Evolutionary conservation across 2,113 vertebrate genomes (phyloP), one percentile per base, ranked within the genome.

Genomic region (Pygoscelis antarcticus): DNA sequence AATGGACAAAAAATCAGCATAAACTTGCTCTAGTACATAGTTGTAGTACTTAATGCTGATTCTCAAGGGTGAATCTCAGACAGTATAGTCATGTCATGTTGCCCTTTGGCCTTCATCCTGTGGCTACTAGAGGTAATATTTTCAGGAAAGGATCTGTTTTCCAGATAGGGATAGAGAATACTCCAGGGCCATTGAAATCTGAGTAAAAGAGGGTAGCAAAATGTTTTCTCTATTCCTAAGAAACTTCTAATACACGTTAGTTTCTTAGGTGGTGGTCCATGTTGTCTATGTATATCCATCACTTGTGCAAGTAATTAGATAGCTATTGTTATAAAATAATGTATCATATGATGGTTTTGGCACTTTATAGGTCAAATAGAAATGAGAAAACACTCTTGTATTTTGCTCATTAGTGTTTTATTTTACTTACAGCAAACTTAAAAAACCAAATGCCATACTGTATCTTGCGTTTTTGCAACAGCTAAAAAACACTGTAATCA

Each of bases 31-130:
- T 54, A 51, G 8, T 51, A 49, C 4, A 7, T 16, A 81, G 52
- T 6, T 74, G 19, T 68, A 42, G 34, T 60, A 55, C 18, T n/a
- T 71, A 72, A 9, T 16, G 22, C 40, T 84, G 57, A 47, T 47
- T 82, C 17, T 47, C 25, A 76, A 9, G 13, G 17, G 23, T 44
- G 14, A 88, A 47, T 72, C 49, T 72, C 47, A 88, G 55, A 42
- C 36, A n/a, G 54, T 46, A 11, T 6, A 71, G 36, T 26, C 21
- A n/a, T 65, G 11, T 52, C 9, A 52, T 0, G 0, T 5, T 69
- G 27, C 29, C 16, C 21, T 46, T 76, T 47, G 38, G 20, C 55
- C 6, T 51, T 80, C 8, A 47, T 49, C 19, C 25, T 64, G 8
- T 46, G 20, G 25, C 23, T 83, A 6, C 8, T 36, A 40, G 16